Base-by-base conservation (phyloP, 1,140 invertebrate species). In the Neelides sp. region DNA sequence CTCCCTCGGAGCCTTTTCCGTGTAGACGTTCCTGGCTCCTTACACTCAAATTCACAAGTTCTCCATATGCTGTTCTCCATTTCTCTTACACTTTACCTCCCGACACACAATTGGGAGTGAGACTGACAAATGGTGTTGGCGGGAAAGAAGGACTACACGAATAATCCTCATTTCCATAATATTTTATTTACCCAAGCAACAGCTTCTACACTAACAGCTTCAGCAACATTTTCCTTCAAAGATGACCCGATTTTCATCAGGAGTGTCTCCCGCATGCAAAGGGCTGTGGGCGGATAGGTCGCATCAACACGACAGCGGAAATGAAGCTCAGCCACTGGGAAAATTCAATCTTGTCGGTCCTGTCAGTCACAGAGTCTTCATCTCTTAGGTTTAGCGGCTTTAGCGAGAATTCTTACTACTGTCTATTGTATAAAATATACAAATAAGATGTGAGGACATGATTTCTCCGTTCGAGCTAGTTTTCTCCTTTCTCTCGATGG, bases 21-120 rank as follows among this genome's bases (percentile, higher is more conserved):
- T 51, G 50, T 46, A 48, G 42, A 48, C 43, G 34, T 48, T 41
- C 48, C 36, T n/a, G n/a, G n/a, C n/a, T n/a, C n/a, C n/a, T n/a
- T n/a, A n/a, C n/a, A n/a, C n/a, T n/a, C 28, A 27, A 43, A 50
- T 36, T 42, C 28, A 37, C 27, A 45, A 36, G 35, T 28, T 32
- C 50, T 24, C 41, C 36, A 26, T 42, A 2, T 45, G 15, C 28
- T 5, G 48, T 22, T 24, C 34, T 37, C 37, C 15, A 30, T 43
- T 34, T 30, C n/a, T 30, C 32, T 49, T 41, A 20, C 44, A 20
- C 17, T 20, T 26, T 42, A 37, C 50, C 27, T 15, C 40, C 37
- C 15, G 22, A 2, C 19, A 23, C 19, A 24, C 35, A 13, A 23
- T 28, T 35, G 10, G 20, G 12, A 19, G 36, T 48, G 35, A 36